Evolutionary conservation across 2,113 vertebrate species (phyloP).

Genomic region (Carollia perspicillata): DNA sequence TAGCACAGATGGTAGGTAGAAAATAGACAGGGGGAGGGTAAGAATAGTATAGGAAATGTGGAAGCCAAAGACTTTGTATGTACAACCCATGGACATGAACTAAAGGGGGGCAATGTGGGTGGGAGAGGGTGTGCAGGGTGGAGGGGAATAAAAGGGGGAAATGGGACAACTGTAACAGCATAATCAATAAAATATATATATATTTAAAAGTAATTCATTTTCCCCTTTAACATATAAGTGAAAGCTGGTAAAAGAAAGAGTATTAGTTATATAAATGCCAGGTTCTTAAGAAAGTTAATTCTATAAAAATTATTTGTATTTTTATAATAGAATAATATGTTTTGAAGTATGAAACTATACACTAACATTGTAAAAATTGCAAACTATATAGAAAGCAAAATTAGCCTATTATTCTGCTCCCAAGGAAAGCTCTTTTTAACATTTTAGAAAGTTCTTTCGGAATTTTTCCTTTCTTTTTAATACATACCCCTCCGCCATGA

Average conservation of each 20-base stretch:
- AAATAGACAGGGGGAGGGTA: no score
- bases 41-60: no score
- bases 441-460: constrained; percentile 9
- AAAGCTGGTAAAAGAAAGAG: background rate
- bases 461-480: background rate
- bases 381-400: constrained; percentile 2
- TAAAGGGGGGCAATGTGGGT: no score
- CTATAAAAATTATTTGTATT: background rate
- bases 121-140: no score
- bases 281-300: constrained; percentile 1
- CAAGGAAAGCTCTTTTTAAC: background rate
- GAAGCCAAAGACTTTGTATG: no score
- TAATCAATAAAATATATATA: no score
- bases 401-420: background rate
- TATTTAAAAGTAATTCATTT: background rate
- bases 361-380: background rate
- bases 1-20: no score
- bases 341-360: constrained; percentile 12
- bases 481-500: background rate
- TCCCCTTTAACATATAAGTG: background rate
- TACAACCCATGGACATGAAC: no score
- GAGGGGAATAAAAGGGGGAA: no score
- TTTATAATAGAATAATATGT: background rate
- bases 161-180: no score
- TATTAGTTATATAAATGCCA: background rate